A percentile compares a stretch with the other conserved stretches of the same genome.
These are phyloP conservation scores for Notamacropus eugenii DNA, from an alignment of 2,797 vertebrate species.

Conservation along the genomic window DNA sequence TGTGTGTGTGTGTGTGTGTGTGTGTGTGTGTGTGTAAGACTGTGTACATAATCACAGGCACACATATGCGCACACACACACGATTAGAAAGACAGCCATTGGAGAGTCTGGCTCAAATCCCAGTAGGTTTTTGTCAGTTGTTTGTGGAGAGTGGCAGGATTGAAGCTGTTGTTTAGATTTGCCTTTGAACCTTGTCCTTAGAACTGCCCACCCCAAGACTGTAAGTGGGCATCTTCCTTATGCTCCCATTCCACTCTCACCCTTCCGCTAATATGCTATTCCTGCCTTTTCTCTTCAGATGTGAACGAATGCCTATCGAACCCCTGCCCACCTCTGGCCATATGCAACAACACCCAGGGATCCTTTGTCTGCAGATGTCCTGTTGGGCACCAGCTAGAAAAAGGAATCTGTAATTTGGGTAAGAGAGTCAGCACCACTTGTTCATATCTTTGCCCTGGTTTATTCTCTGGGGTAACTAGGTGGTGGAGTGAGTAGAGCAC, in stretches of 20 bases:
- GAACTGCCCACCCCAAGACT: background rate
- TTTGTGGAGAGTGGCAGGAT: background rate
- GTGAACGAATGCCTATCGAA: conserved; percentile 91
- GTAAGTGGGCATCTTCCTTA: background rate
- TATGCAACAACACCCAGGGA: conserved; percentile 91
- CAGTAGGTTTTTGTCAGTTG: background rate
- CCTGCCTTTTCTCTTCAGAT: conserved; percentile 84
- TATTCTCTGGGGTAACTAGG: background rate
- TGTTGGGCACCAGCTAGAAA: conserved; percentile 92
- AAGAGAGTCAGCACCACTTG: conserved; percentile 66
- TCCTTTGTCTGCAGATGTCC: conserved; percentile 94
- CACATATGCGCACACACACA: background rate
- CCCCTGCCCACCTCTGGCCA: conserved; percentile 89
- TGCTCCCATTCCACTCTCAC: background rate
- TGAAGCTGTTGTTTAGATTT: background rate
- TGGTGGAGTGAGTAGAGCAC: background rate
- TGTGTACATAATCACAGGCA: no score
- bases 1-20: background rate
- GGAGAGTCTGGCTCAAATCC: background rate
- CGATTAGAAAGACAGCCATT: background rate
- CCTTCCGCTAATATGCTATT: background rate
- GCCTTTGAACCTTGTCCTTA: background rate
- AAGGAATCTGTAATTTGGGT: conserved; percentile 94
- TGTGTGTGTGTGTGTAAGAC: background rate
- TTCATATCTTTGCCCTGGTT: background rate